Percentiles rank a stretch among this genome's conserved stretches.
Evolutionary conservation across 92 coral and sea anemone species (phyloP).

Genomic region (Pocillopora meandrina): DNA sequence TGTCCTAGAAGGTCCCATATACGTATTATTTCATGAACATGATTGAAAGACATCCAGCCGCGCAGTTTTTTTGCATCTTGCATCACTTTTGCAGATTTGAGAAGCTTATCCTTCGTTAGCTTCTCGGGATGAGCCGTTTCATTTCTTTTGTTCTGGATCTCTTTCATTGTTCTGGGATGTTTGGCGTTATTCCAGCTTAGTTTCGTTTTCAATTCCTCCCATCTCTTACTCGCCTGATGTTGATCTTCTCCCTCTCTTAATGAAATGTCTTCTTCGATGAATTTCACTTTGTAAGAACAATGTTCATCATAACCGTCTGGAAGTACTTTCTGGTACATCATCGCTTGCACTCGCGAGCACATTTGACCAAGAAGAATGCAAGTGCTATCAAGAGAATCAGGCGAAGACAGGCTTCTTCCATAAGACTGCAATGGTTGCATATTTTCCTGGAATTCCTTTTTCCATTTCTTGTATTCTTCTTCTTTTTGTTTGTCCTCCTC

Average conservation of each 20-base stretch:
- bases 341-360: constrained; percentile 42
- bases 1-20: no score
- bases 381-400: constrained; percentile 3
- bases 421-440: not conserved
- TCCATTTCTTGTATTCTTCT: constrained; percentile 27
- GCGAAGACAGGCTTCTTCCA: not conserved
- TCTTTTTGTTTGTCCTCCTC: not conserved
- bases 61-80: no score
- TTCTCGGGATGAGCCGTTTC: constrained; percentile 40
- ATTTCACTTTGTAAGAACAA: constrained; percentile 43
- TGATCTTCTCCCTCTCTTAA: not conserved
- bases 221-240: not conserved
- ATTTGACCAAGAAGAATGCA: constrained; percentile 33
- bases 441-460: constrained; percentile 34
- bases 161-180: constrained; percentile 40
- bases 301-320: constrained; percentile 22
- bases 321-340: constrained; percentile 52
- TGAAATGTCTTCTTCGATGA: not conserved
- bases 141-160: constrained; percentile 50
- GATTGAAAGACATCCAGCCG: no score
- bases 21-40: no score
- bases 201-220: constrained; percentile 9
- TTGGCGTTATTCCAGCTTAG: constrained; percentile 35
- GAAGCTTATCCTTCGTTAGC: no score
- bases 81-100: no score